Evolutionary conservation across 2,113 vertebrate species (phyloP), one percentile per base, ranked within the genome.

Genomic region (Tachysurus vachellii): DNA sequence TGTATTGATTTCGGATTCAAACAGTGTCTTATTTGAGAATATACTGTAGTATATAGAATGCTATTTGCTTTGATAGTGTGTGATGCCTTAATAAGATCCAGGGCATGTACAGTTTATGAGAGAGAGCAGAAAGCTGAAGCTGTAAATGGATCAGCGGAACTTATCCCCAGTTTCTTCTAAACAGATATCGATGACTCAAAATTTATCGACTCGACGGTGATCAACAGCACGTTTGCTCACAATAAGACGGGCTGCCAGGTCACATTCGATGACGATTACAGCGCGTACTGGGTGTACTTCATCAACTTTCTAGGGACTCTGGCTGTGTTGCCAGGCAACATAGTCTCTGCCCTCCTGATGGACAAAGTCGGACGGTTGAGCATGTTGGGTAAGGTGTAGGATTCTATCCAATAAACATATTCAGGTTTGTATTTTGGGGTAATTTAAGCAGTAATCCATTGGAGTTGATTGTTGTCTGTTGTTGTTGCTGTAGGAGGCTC

Each of bases 241-340:
- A 94, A 96, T 91, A 99, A 98, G 91, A 97, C 95, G 4, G 98
- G 98, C 62, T 99, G 98, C 91, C 98, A 99, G 93, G 97, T 99
- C 94, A 98, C 97, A 17, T 99, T 98, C 88, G 97, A 98, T 84
- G 97, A 99, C 1, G 98, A 99, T 95, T 99, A 99, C 91, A 99
- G 98, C 50, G 98, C 98, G 85, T 99, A 99, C 94, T 99, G 98
- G 98, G 97, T 99, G 89, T 99, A 99, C 88, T 99, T 99, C 92
- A 98, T 99, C 92, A 99, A 99, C 94, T 99, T 99, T 93, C 94
- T 99, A 86, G 98, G 98, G 57, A 99, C 98, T 0, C 89, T 99
- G 91, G 98, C 98, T 6, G 98, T 99, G 87, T 92, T 99, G 90
- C 98, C 98, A 0, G 98, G 98, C 53, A 99, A 99, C 92, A 99